A percentile compares a stretch with the other conserved stretches of the same genome.
phyloP scores from a whole-genome alignment of 2,888 invertebrate species.

The Nemotelus nigrinus region DNA sequence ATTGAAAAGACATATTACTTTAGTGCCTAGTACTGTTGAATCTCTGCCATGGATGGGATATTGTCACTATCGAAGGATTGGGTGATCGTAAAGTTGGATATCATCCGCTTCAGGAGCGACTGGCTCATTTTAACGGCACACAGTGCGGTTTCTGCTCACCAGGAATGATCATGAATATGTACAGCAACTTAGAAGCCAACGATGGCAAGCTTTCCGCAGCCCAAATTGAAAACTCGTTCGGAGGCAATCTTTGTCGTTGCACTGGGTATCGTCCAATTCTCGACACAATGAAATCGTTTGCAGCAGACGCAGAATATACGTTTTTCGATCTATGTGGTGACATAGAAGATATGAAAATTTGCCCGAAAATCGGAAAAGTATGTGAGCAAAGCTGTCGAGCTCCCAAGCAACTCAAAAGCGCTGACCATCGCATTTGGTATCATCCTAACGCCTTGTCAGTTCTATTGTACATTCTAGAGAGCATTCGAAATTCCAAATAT shows the following conservation, averaged over 20 bases:
- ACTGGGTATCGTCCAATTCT: constrained; percentile 78
- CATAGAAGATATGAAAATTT: constrained; percentile 58
- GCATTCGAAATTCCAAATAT: constrained; percentile 66
- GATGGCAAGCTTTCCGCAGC: constrained; percentile 66
- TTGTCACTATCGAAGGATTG: constrained; percentile 76
- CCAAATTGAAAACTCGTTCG: constrained; percentile 76
- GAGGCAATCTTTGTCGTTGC: constrained; percentile 78
- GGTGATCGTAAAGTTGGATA: constrained; percentile 70
- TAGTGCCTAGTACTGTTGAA: constrained; percentile 48
- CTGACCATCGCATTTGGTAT: constrained; percentile 63
- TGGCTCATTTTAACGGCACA: constrained; percentile 73
- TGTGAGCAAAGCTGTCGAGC: constrained; percentile 53
- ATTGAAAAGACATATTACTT: neutral
- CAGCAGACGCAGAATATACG: constrained; percentile 66
- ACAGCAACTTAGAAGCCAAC: constrained; percentile 65
- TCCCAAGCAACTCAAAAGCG: neutral
- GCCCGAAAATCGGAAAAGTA: constrained; percentile 56
- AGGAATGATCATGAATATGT: constrained; percentile 83
- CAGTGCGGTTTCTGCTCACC: constrained; percentile 81
- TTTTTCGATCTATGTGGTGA: constrained; percentile 41
- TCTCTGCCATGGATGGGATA: constrained; percentile 70
- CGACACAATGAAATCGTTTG: constrained; percentile 77
- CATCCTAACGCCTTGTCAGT: constrained; percentile 66
- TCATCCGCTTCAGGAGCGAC: constrained; percentile 71
- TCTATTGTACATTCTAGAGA: constrained; percentile 68